Conservation (phyloP, 2,113 vertebrate genomes). For the Zeus faber region DNA sequence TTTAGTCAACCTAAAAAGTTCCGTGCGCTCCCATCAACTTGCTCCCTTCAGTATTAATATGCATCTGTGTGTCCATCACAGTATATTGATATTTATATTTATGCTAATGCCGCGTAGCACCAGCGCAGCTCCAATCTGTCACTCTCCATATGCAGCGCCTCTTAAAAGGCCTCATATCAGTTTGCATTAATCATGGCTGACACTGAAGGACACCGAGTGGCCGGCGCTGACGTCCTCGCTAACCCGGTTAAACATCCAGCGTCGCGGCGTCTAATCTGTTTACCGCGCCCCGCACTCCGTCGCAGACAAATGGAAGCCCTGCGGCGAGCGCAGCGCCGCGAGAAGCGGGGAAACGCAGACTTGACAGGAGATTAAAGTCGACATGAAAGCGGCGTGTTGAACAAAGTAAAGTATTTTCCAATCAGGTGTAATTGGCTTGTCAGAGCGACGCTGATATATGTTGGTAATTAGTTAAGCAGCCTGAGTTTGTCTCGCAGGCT, state of each 20-base stretch:
- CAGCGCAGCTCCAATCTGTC: too few relatives aligned
- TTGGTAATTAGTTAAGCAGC: conserved; percentile 90
- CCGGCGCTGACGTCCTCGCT: conserved; percentile 99
- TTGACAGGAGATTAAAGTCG: conserved; percentile 98
- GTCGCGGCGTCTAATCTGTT: conserved; percentile 85
- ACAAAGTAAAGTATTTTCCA: conserved; percentile 97
- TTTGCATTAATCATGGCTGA: conserved; percentile 66
- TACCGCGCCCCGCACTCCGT: conserved; percentile 88
- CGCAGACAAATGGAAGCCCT: conserved; percentile 95
- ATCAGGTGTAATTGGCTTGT: conserved; percentile 99
- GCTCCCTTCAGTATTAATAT: too few relatives aligned
- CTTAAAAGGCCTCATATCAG: too few relatives aligned
- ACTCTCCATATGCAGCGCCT: too few relatives aligned
- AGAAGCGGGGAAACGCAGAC: too few relatives aligned
- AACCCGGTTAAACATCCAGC: conserved; percentile 59
- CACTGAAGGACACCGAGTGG: conserved; percentile 92
- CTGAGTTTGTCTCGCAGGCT: conserved; percentile 88
- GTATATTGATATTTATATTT: too few relatives aligned
- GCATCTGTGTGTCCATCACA: too few relatives aligned
- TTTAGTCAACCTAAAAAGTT: too few relatives aligned
- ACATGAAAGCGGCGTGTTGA: conserved; percentile 98
- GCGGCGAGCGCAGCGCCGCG: too few relatives aligned
- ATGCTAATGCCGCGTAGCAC: too few relatives aligned
- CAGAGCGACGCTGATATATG: conserved; percentile 94
- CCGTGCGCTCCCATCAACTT: too few relatives aligned